Percentiles rank a stretch among this genome's conserved stretches.
Conservation (phyloP, 2,888 invertebrate species). For the Plebejus anna region DNA sequence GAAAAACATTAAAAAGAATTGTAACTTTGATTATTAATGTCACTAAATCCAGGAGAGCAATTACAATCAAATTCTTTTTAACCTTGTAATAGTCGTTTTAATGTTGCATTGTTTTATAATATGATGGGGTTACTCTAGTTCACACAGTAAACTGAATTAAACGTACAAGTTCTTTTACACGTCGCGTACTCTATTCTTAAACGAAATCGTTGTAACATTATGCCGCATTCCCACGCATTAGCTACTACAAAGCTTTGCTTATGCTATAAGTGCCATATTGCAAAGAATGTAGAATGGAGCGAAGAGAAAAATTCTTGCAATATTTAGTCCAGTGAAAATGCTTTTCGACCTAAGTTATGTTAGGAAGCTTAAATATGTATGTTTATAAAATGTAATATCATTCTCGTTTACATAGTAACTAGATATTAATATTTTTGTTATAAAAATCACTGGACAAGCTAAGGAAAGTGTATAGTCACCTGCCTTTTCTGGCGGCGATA, state of each 20-base stretch:
- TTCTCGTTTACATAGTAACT: background rate
- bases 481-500: no score
- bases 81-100: background rate
- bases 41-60: no score
- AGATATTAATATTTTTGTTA: background rate
- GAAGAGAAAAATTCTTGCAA: conserved; percentile 3
- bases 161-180: conserved; percentile 17
- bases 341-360: background rate
- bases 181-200: conserved; percentile 12
- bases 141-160: conserved; percentile 15
- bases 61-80: no score
- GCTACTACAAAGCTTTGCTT: conserved; percentile 21
- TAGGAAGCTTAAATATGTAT: background rate
- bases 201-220: conserved; percentile 28
- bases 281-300: conserved; percentile 1
- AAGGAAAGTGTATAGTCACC: background rate
- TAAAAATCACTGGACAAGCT: background rate
- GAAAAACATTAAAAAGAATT: no score
- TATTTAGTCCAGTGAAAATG: background rate
- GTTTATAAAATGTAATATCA: conserved; percentile 8
- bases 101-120: background rate
- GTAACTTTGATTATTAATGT: no score
- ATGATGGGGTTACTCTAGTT: background rate
- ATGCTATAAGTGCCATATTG: conserved; percentile 5
- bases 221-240: conserved; percentile 27